These are phyloP conservation scores for Brachystomella parvula DNA, from an alignment of 1,140 invertebrate species.

Conservation along the genomic window DNA sequence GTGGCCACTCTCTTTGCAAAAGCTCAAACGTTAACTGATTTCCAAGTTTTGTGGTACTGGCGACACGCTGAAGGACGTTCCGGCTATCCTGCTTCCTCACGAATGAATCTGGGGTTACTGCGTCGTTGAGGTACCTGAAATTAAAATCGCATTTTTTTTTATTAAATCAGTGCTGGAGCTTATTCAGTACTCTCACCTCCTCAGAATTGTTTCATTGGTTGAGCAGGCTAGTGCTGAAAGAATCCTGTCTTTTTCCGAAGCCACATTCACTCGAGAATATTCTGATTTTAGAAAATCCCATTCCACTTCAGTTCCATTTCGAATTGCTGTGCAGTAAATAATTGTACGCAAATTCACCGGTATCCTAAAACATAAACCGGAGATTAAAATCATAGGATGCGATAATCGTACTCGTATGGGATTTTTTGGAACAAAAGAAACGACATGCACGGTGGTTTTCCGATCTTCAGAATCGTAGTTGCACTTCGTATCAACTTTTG, in stretches of 20 bases:
- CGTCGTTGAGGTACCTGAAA: constrained; percentile 55
- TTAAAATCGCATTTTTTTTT: constrained; percentile 5
- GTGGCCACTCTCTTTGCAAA: constrained; percentile 28
- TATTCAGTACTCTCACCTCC: neutral
- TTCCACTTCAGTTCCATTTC: constrained; percentile 58
- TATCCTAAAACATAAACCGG: constrained; percentile 50
- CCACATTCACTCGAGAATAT: constrained; percentile 61
- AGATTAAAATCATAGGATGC: neutral
- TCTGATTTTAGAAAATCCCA: constrained; percentile 72
- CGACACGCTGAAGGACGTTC: constrained; percentile 53
- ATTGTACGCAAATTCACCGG: constrained; percentile 60
- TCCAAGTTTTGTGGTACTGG: constrained; percentile 54
- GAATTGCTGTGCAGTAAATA: constrained; percentile 71
- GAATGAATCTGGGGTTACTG: constrained; percentile 50
- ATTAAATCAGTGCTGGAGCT: neutral
- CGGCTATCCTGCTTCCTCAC: constrained; percentile 61
- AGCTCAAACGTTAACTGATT: constrained; percentile 43
- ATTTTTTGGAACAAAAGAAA: too few species aligned
- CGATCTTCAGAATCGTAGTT: too few species aligned
- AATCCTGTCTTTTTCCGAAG: constrained; percentile 64
- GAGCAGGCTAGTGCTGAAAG: constrained; percentile 67
- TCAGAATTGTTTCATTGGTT: constrained; percentile 63
- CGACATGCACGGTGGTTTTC: too few species aligned
- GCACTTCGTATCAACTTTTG: neutral
- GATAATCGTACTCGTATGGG: too few species aligned